Base-by-base conservation (phyloP, 2,888 invertebrate species). In the Nymphalis polychloros region DNA sequence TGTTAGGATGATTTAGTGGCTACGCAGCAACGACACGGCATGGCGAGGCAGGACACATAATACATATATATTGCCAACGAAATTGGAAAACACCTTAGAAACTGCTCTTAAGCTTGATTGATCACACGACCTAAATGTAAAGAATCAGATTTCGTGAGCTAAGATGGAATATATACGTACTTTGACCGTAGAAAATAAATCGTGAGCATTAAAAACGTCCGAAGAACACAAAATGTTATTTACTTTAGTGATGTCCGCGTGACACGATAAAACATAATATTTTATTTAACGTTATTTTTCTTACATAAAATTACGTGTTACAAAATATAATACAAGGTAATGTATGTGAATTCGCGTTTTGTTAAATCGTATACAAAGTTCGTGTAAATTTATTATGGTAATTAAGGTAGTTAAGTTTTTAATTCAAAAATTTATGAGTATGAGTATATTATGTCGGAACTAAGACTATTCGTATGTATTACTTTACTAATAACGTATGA, bases 51-150 rank as follows among this genome's bases (percentile, higher is more conserved):
- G 4, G 41, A 41, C 53, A 48, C 19, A 57, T 1, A 10, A 55
- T 31, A 31, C 6, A 31, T 31, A 31, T n/a, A 66, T 35, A 53
- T 46, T 20, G 55, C 59, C 48, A 49, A 64, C 48, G 63, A 63
- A 46, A 66, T 61, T 64, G 53, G 61, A 68, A 68, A 70, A 70
- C 62, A 68, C 64, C 62, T 67, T 41, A 57, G 62, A 27, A 23
- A 41, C 27, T 53, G 61, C 64, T 68, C 68, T 68, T 46, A 66
- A 71, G 60, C 61, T 59, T 69, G 71, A 71, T 71, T 62, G 66
- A 71, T 71, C 63, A 53, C 61, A 35, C 66, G 60, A 64, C 61
- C 59, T 65, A 53, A 71, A 49, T 49, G 57, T 50, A 41, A 48
- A 60, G 23, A 60, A 68, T 27, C 47, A 52, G 57, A 66, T 48